phyloP scores from a whole-genome alignment of 2,797 vertebrate species.

The Sciurus carolinensis region DNA sequence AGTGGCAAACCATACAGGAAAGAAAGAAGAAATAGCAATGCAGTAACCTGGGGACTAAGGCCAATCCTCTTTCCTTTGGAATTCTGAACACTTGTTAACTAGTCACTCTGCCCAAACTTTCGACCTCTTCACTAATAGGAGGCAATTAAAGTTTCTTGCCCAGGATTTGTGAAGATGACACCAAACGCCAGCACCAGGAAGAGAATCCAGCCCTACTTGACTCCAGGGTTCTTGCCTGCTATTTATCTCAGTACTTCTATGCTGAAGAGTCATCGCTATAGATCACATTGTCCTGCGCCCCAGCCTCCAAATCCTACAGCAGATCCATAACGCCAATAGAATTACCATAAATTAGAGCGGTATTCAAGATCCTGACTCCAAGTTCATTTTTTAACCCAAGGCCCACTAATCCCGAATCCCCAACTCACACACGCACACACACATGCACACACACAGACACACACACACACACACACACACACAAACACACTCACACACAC shows the following conservation, averaged over 20 bases:
- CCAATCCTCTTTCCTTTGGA: not conserved
- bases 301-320: not conserved
- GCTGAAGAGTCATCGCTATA: not conserved
- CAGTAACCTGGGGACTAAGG: not conserved
- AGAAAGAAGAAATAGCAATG: not conserved
- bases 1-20: not conserved
- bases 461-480: not conserved
- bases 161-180: not conserved
- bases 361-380: not conserved
- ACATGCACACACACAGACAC: too few relatives aligned
- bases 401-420: not conserved
- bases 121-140: not conserved
- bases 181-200: not conserved
- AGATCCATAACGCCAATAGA: not conserved
- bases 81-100: not conserved
- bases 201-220: not conserved
- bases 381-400: not conserved
- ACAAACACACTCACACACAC: too few relatives aligned
- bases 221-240: not conserved
- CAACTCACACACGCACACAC: not conserved
- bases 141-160: not conserved
- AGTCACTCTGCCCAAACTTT: not conserved
- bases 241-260: not conserved
- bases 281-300: not conserved
- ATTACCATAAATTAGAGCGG: not conserved